Base-by-base conservation (phyloP, 2,888 invertebrate species). In the Agrochola litura region DNA sequence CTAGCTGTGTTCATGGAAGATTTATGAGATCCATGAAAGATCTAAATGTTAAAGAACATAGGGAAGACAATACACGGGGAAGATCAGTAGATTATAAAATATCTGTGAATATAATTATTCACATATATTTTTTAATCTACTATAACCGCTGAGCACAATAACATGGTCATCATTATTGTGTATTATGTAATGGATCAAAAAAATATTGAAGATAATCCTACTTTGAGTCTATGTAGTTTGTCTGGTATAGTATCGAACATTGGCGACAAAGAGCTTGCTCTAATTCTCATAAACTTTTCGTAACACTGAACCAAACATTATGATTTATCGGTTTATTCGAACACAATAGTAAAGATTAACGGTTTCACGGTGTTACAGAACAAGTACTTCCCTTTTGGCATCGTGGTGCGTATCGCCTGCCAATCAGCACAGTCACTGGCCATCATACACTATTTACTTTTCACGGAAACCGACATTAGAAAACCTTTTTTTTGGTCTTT, bases 321-420 rank as follows among this genome's bases (percentile, higher is more conserved):
- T 60, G 61, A 69, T 65, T 65, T 60, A 69, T 81, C 22, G 60
- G 66, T 73, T 16, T 41, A 37, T 9, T 71, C 43, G n/a, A 30
- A 61, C 37, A 65, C 43, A 43, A 69, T 46, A 69, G 16, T 46
- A 54, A 70, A 73, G 14, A 65, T 83, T 83, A 37, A 52, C 43
- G 37, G 61, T 68, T 70, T 61, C 19, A 76, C 61, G n/a, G 70
- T 77, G 67, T 66, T 60, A 67, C 65, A 43, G 22, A 58, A 67
- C 22, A 16, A 63, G 30, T 67, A 70, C 66, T 70, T 76, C 75
- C 63, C n/a, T 37, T 84, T 83, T 83, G 73, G 68, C 81, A 69
- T 49, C n/a, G 6, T 58, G 56, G 14, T 19, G 9, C 37, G 30
- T 71, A 76, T 67, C 46, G 73, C 30, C 64, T 75, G 73, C 71